Conservation (phyloP, 2,113 vertebrate species). For the Sclerurus mexicanus region DNA sequence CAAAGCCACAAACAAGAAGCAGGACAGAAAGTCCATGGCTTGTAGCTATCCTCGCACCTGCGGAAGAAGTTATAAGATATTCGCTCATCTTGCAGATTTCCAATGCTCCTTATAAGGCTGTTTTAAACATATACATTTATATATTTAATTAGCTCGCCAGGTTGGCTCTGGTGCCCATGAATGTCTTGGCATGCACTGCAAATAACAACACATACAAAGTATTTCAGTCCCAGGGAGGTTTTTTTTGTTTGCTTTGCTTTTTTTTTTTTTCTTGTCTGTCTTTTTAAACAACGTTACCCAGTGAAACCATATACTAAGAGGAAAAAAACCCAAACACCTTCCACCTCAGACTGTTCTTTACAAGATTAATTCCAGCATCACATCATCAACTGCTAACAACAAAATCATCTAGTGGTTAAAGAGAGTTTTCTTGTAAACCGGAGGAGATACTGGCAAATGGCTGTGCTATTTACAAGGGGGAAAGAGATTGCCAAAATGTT, state of each 20-base stretch:
- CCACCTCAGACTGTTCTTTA: neutral
- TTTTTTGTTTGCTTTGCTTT: slow-evolving; percentile 42
- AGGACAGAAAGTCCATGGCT: slow-evolving; percentile 90
- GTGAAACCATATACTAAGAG: neutral
- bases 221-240: slow-evolving; percentile 75
- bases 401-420: neutral
- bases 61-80: slow-evolving; percentile 86
- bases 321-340: neutral
- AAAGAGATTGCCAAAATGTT: neutral
- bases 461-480: neutral
- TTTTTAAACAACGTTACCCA: slow-evolving; percentile 10
- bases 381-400: neutral
- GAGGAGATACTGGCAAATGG: neutral
- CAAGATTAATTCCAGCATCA: neutral
- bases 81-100: slow-evolving; percentile 84
- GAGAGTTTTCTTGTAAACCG: neutral
- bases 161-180: slow-evolving; percentile 80
- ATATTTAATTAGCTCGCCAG: slow-evolving; percentile 81
- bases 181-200: slow-evolving; percentile 84
- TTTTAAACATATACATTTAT: slow-evolving; percentile 82
- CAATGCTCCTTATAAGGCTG: slow-evolving; percentile 80
- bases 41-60: slow-evolving; percentile 94
- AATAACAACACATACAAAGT: slow-evolving; percentile 81
- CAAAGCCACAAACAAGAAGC: slow-evolving; percentile 87
- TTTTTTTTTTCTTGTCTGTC: slow-evolving; percentile 19